These are phyloP conservation scores for Leuciscus idus DNA, from an alignment of 2,113 vertebrate species.

Conservation along the genomic window DNA sequence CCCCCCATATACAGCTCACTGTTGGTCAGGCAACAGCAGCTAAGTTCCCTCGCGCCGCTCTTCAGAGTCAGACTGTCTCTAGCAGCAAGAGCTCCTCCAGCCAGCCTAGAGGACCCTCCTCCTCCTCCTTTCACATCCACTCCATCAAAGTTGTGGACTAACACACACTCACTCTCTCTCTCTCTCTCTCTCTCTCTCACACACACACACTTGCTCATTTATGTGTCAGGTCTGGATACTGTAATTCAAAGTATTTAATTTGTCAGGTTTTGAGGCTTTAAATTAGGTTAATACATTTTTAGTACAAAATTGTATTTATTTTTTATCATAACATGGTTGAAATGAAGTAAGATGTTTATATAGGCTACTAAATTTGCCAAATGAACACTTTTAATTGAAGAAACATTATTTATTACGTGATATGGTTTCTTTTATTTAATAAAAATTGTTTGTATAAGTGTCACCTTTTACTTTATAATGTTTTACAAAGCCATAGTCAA, in stretches of 20 bases:
- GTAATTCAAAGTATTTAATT: not conserved
- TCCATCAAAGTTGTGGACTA: constrained; percentile 95
- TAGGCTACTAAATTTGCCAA: not conserved
- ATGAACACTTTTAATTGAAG: constrained; percentile 9
- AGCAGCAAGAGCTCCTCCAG: constrained; percentile 73
- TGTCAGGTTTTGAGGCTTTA: not conserved
- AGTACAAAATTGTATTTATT: not conserved
- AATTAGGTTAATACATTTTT: constrained; percentile 11
- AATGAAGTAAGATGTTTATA: not conserved
- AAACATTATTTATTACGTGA: constrained; percentile 24
- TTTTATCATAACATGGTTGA: not conserved
- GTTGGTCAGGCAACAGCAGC: constrained; percentile 87
- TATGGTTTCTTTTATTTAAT: constrained; percentile 10
- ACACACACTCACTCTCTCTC: not conserved
- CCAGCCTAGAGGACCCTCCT: constrained; percentile 66
- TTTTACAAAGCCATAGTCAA: constrained; percentile 1
- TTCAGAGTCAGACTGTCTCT: constrained; percentile 70
- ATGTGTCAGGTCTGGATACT: not conserved
- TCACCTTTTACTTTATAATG: constrained; percentile 12
- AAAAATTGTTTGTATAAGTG: not conserved
- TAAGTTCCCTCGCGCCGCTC: constrained; percentile 85
- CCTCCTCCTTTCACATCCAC: constrained; percentile 71
- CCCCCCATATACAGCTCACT: constrained; percentile 80
- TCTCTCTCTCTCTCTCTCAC: too few species aligned
- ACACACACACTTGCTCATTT: not conserved